These are phyloP conservation scores for Cydia splendana DNA, from an alignment of 1,140 invertebrate genomes.

Conservation along the genomic window DNA sequence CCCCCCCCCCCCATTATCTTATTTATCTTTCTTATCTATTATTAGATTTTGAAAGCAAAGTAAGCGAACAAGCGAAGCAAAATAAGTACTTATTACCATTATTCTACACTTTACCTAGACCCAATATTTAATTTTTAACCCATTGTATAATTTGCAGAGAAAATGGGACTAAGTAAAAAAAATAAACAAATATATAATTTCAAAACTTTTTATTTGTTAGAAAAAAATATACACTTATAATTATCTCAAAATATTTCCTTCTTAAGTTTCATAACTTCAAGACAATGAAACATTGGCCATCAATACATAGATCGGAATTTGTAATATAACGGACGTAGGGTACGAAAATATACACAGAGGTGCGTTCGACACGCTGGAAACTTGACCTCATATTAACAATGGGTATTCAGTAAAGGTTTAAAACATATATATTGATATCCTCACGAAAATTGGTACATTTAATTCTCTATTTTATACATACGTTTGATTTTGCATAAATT, in stretches of 20 bases:
- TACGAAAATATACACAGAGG: conserved; percentile 8
- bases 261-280: conserved; percentile 38
- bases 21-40: no score
- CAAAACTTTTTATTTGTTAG: conserved; percentile 54
- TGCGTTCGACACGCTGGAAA: not conserved
- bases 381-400: not conserved
- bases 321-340: conserved; percentile 35
- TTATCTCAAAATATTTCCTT: conserved; percentile 61
- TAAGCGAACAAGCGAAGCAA: no score
- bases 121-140: no score
- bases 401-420: not conserved
- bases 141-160: not conserved
- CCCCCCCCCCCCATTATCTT: no score
- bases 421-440: not conserved
- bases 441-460: not conserved
- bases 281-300: conserved; percentile 41
- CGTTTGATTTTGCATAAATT: not conserved
- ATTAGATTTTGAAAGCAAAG: no score
- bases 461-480: not conserved
- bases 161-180: not conserved
- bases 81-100: no score
- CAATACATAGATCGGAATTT: conserved; percentile 63
- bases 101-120: no score
- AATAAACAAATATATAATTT: conserved; percentile 39
- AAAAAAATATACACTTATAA: conserved; percentile 65